These are phyloP conservation scores for Eristalinus aeneus DNA, from an alignment of 2,888 invertebrate genomes.

Conservation along the genomic window DNA sequence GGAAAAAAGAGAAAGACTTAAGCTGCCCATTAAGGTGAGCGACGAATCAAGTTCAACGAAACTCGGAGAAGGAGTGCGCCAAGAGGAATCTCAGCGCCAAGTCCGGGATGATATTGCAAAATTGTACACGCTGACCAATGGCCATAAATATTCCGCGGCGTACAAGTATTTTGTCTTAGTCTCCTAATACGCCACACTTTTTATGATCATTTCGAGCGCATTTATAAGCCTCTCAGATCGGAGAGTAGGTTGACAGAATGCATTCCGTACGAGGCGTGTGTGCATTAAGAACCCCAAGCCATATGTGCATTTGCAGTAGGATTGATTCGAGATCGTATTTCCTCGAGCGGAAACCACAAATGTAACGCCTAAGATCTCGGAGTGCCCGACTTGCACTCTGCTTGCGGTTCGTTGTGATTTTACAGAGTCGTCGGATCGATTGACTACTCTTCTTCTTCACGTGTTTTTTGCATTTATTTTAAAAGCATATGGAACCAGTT, in stretches of 20 bases:
- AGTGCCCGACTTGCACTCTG: not conserved
- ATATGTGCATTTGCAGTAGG: constrained; percentile 10
- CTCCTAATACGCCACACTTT: constrained; percentile 2
- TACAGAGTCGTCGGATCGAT: constrained; percentile 47
- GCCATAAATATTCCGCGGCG: constrained; percentile 28
- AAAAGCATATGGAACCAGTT: constrained; percentile 23
- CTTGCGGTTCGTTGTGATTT: constrained; percentile 33
- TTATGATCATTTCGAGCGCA: not conserved
- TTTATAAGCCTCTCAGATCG: constrained; percentile 11
- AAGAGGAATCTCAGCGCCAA: constrained; percentile 24
- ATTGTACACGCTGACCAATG: constrained; percentile 26
- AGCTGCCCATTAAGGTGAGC: constrained; percentile 36
- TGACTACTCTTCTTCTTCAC: constrained; percentile 10
- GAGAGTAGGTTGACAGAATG: constrained; percentile 41
- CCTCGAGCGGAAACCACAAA: constrained; percentile 54
- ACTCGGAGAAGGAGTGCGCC: constrained; percentile 23
- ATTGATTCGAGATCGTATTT: constrained; percentile 28
- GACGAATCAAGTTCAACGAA: constrained; percentile 66
- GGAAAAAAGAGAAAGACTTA: constrained; percentile 7
- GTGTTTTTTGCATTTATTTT: not conserved
- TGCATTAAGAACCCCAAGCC: constrained; percentile 9
- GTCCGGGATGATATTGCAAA: constrained; percentile 16
- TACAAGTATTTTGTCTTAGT: constrained; percentile 26
- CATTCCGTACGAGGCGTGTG: constrained; percentile 7
- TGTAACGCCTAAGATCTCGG: constrained; percentile 22